Conservation (phyloP, 2,113 vertebrate species). For the Oncorhynchus tshawytscha region DNA sequence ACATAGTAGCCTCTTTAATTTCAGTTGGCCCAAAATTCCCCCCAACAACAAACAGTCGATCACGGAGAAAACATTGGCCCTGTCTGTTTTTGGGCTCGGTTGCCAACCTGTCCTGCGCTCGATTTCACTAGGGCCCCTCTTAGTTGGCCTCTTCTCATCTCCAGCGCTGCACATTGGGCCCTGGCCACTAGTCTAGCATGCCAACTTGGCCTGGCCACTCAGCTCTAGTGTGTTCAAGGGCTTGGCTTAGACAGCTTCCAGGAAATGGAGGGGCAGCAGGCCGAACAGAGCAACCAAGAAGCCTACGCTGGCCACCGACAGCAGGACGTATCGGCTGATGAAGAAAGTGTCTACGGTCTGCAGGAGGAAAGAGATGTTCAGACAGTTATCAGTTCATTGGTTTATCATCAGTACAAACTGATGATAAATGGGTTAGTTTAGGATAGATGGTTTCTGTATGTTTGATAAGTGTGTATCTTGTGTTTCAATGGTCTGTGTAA, state of each 20-base stretch:
- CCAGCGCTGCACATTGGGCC: conserved; percentile 28
- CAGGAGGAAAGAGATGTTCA: conserved; percentile 2
- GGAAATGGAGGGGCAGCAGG: conserved; percentile 80
- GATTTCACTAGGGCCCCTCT: conserved; percentile 8
- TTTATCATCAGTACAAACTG: too few relatives aligned
- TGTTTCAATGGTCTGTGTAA: background rate
- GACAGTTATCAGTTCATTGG: too few relatives aligned
- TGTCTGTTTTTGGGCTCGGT: conserved; percentile 29
- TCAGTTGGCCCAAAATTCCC: background rate
- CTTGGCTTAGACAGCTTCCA: conserved; percentile 86
- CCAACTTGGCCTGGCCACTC: conserved; percentile 39
- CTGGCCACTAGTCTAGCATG: conserved; percentile 3
- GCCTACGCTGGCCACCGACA: conserved; percentile 67
- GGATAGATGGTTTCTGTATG: background rate
- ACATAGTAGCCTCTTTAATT: background rate
- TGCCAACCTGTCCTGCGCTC: conserved; percentile 6
- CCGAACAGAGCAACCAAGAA: conserved; percentile 81
- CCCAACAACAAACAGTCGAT: background rate
- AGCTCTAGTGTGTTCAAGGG: conserved; percentile 67
- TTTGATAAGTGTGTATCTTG: background rate
- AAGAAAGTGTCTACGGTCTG: conserved; percentile 88
- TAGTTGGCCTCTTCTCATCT: conserved; percentile 34
- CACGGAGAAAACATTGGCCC: conserved; percentile 5
- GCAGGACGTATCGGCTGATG: conserved; percentile 85
- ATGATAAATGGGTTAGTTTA: too few relatives aligned